Evolutionary conservation across 92 coral and sea anemone genomes (phyloP).

Genomic region (Epizoanthus fatuus): DNA sequence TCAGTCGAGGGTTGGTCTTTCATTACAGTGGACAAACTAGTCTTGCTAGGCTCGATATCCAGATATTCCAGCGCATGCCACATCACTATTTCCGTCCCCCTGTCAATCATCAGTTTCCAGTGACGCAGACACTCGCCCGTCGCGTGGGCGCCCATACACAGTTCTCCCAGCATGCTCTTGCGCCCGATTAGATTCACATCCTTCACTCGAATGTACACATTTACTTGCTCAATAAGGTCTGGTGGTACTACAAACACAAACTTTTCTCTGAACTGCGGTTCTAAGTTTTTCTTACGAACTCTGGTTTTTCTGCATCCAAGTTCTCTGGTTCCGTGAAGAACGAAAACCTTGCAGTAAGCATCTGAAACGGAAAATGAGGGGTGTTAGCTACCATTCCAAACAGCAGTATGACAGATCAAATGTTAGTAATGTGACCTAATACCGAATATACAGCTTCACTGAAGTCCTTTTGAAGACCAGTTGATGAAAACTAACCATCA

Average conservation of each 20-base stretch:
- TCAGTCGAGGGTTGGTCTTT: slow-evolving; percentile 73
- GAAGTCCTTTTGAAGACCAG: too few species aligned
- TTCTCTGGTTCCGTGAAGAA: slow-evolving; percentile 87
- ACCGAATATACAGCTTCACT: too few species aligned
- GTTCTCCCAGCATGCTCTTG: slow-evolving; percentile 84
- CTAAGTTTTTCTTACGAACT: slow-evolving; percentile 85
- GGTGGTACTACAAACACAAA: slow-evolving; percentile 70
- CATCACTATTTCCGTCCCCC: slow-evolving; percentile 82
- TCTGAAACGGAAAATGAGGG: slow-evolving; percentile 52
- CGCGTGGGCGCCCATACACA: slow-evolving; percentile 88
- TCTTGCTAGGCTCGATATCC: slow-evolving; percentile 88
- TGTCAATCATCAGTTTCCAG: slow-evolving; percentile 82
- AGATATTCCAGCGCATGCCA: slow-evolving; percentile 86
- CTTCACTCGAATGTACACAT: slow-evolving; percentile 90
- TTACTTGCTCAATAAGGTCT: slow-evolving; percentile 79
- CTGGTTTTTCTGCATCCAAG: slow-evolving; percentile 81
- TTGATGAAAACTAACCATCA: too few species aligned
- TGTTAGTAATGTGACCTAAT: too few species aligned
- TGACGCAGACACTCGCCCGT: slow-evolving; percentile 83
- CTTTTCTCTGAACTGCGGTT: slow-evolving; percentile 81
- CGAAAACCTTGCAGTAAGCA: slow-evolving; percentile 90
- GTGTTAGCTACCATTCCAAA: not conserved
- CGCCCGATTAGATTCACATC: slow-evolving; percentile 84
- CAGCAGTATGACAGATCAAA: not conserved
- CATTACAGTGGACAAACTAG: slow-evolving; percentile 85